Evolutionary conservation across 1,140 invertebrate genomes (phyloP), one percentile per base, ranked within the genome.

Genomic region (Lineus longissimus): DNA sequence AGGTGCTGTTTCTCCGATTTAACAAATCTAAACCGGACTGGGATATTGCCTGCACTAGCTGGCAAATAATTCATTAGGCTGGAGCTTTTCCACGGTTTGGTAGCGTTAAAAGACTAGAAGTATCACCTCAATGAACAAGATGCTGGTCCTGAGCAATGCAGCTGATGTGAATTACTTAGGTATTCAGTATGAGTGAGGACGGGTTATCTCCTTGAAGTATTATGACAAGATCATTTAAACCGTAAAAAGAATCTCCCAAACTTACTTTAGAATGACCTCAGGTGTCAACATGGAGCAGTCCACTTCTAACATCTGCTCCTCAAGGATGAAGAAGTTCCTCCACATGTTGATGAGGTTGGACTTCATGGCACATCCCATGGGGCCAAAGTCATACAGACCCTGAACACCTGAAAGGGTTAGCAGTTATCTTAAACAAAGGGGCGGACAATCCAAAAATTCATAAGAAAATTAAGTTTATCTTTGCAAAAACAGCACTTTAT

Each of bases 321-420:
- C 93, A 0, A 98, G 84, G 19, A 99, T 89, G 80, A 99, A 99
- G 80, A 94, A 95, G 66, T 91, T 94, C 64, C 95, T 86, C 97
- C 97, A 99, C 13, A 88, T 83, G 72, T 90, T 88, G 11, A 99
- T 83, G 69, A 99, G 88, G 81, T 99, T 99, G 11, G 91, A 87
- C 84, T 99, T 99, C 13, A 98, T 88, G 0, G 95, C 94, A 86
- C 96, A 99, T 2, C 97, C 97, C 94, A 99, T 98, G 6, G 97
- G 97, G 0, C 97, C 97, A 83, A 96, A 98, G 84, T 99, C 97
- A 85, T 94, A 99, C 69, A 95, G 90, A 1, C 92, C 88, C 78
- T 86, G 84, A 31, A 88, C 83, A 78, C 85, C 85, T 86, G 65
- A 19, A 74, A 66, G 66, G 40, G 59, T 30, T 56, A 43, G 51